phyloP scores from a whole-genome alignment of 2,797 vertebrate genomes.

The Spinus olivaceus region DNA sequence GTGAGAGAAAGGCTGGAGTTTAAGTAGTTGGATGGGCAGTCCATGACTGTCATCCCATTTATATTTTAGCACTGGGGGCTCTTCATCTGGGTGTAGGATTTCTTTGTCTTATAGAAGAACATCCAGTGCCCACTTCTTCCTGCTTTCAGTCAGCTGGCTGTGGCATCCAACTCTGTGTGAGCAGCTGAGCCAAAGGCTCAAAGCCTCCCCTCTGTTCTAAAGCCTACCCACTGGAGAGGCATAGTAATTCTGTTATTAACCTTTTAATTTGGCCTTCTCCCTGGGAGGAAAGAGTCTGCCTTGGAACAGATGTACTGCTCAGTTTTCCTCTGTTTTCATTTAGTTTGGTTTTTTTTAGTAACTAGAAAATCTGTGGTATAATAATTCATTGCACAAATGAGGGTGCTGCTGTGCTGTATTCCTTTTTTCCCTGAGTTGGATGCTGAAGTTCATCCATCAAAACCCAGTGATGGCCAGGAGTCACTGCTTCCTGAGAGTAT shows the following conservation, averaged over 20 bases:
- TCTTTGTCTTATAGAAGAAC: background rate
- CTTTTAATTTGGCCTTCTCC: constrained; percentile 20
- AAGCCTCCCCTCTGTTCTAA: background rate
- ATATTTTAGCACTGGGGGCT: background rate
- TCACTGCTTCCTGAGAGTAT: background rate
- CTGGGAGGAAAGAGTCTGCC: background rate
- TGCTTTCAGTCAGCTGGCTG: background rate
- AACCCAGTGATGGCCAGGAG: background rate
- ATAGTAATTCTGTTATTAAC: constrained; percentile 39
- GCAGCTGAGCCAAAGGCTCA: background rate
- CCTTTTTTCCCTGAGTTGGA: background rate
- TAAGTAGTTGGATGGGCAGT: background rate
- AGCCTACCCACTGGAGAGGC: background rate
- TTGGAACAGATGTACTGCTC: constrained; percentile 19
- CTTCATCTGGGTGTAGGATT: rapidly evolving
- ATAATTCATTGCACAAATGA: background rate
- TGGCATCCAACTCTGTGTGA: background rate
- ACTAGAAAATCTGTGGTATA: background rate
- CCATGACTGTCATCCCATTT: background rate
- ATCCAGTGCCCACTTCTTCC: background rate
- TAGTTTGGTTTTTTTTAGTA: background rate
- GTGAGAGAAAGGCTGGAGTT: background rate
- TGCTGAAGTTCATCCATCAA: background rate
- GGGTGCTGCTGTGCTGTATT: background rate
- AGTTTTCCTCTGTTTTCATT: background rate